Base-by-base conservation (phyloP, 2,113 vertebrate species). In the Steatornis caripensis region DNA sequence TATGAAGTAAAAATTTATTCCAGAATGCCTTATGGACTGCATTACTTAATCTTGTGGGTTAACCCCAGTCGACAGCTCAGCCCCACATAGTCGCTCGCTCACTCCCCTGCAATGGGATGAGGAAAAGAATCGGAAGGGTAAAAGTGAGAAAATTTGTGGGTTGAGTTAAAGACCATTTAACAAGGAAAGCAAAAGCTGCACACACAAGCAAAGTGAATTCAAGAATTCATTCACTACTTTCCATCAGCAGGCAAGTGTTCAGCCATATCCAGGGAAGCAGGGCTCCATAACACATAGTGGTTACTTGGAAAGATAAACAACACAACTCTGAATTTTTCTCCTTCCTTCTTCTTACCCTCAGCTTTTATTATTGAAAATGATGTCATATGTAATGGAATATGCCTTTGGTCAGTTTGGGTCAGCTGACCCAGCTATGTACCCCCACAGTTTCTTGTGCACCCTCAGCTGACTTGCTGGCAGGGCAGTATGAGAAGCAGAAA, bases 251-350 rank as follows among this genome's bases (percentile, higher is more conserved):
- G 18, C 12, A 34, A 43, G 21, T 24, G 13, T 71, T 48, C 45
- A 71, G 5, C 30, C 39, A 77, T 19, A 13, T 29, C 26, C 64
- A 54, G 45, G 30, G 65, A 19, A 71, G 22, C 51, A 30, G 22
- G 26, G 39, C 23, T 64, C 14, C 11, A 13, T 26, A 20, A 57
- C 0, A 0, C 1, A 2, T n/a, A 39, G 24, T 1, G 0, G 23
- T 30, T 19, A 69, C n/a, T 54, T 82, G 8, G 39, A 15, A 71
- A 66, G 45, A 49, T 11, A 26, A 82, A 51, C 0, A 0, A 6
- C 12, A 2, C 41, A 17, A 15, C 17, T 41, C 29, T 30, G 16
- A 68, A 64, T 0, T 3, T 0, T 1, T 2, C 1, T 2, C 27
- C 5, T 78, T 66, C 32, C 20, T 76, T 14, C 27, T 62, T 65